A percentile compares a stretch with the other conserved stretches of the same genome.
These are phyloP conservation scores for Peribatodes rhomboidaria DNA, from an alignment of 2,888 invertebrate species.

Conservation along the genomic window DNA sequence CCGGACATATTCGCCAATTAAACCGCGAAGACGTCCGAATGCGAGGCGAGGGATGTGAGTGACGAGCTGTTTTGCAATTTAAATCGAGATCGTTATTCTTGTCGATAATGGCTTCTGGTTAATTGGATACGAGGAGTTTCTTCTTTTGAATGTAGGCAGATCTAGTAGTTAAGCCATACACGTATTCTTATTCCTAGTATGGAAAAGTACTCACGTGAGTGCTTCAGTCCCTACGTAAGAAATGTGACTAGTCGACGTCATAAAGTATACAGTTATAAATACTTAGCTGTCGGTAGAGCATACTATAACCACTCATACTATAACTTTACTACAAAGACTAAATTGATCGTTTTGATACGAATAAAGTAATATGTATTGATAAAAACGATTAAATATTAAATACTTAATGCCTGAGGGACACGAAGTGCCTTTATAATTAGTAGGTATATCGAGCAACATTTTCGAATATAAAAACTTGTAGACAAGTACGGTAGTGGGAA, in stretches of 20 bases:
- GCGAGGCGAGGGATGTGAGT: conserved; percentile 59
- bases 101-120: conserved; percentile 62
- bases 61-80: conserved; percentile 71
- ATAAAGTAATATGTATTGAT: neutral
- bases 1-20: conserved; percentile 69
- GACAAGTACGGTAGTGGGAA: conserved; percentile 51
- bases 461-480: conserved; percentile 26
- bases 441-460: conserved; percentile 59
- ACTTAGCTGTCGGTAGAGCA: conserved; percentile 3
- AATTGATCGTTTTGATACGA: neutral
- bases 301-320: neutral
- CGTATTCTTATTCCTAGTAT: neutral
- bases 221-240: conserved; percentile 1
- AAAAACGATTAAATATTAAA: neutral
- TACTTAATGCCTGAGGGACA: conserved; percentile 44
- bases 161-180: conserved; percentile 17
- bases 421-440: conserved; percentile 66
- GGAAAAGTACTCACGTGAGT: neutral
- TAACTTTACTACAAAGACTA: neutral
- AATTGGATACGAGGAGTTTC: conserved; percentile 59
- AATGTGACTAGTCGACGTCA: conserved; percentile 3
- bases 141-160: conserved; percentile 41
- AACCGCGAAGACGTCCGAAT: conserved; percentile 54
- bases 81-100: conserved; percentile 70
- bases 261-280: conserved; percentile 7